Evolutionary conservation across 2,113 vertebrate species (phyloP), one percentile per base, ranked within the genome.

Genomic region (Trogon melanurus): DNA sequence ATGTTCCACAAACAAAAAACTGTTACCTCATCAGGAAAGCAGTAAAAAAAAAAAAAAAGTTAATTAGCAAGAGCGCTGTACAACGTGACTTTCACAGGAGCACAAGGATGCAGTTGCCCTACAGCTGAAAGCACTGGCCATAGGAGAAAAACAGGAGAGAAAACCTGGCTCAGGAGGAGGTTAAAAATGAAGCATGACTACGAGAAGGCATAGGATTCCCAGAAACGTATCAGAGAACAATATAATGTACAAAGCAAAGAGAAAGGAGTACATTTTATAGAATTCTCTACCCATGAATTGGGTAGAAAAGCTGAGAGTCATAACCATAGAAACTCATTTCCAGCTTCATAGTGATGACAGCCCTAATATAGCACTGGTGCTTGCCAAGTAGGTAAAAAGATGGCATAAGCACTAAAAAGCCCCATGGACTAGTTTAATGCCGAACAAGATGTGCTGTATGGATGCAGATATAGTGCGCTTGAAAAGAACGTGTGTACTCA

Each of bases 301-400:
- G 5, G 8, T 82, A 61, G 38, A 73, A 64, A 91, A 87, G 36
- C 48, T 44, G 53, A 64, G 34, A 71, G 48, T 74, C 84, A 75
- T 91, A 95, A 84, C 34, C 23, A 19, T 7, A 84, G 72, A 85
- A 94, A 84, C 27, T 66, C 32, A 84, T 93, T 92, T 89, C 56
- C 17, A 26, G 22, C 25, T 86, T 53, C 53, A 20, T 74, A 71
- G 67, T 53, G 61, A 92, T 93, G 91, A 64, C 70, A 91, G 48
- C 32, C 70, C 53, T 71, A 51, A 67, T 65, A 71, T 20, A 84
- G 56, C 36, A 30, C 30, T 23, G 4, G 18, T 86, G 61, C 32
- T 67, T 87, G 34, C 44, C 48, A 91, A 89, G 61, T 32, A 85
- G 48, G 61, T 56, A 36, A 25, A 78, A 74, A 78, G 73, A 19